These are phyloP conservation scores for Cuculus canorus DNA, from an alignment of 2,797 vertebrate species.

Conservation along the genomic window DNA sequence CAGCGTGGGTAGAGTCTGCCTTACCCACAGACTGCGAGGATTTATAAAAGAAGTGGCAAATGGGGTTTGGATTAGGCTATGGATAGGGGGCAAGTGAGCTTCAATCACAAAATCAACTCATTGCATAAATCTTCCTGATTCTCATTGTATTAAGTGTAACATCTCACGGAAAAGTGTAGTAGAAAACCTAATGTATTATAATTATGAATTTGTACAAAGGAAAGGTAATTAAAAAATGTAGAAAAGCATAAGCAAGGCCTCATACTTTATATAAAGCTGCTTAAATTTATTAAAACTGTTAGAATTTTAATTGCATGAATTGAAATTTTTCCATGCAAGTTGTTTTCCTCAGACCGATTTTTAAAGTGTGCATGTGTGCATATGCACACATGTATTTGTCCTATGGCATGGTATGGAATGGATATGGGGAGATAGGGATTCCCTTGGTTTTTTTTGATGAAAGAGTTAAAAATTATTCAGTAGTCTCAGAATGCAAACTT, in stretches of 20 bases:
- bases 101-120: neutral
- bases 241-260: neutral
- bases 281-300: neutral
- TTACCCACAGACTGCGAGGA: neutral
- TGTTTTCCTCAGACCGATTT: neutral
- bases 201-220: neutral
- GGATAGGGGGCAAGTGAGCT: neutral
- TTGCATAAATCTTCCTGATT: neutral
- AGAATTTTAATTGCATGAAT: neutral
- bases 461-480: neutral
- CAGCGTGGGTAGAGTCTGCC: neutral
- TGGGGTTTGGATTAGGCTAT: neutral
- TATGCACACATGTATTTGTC: neutral
- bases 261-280: neutral
- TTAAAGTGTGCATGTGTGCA: neutral
- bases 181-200: neutral
- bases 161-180: neutral
- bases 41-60: neutral
- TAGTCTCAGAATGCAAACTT: neutral
- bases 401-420: neutral
- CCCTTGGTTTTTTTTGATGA: neutral
- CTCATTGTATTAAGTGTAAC: neutral
- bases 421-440: neutral
- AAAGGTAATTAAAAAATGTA: neutral
- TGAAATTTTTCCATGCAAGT: neutral